Conservation (phyloP, 2,888 invertebrate genomes). For the Rhagonycha fulva region DNA sequence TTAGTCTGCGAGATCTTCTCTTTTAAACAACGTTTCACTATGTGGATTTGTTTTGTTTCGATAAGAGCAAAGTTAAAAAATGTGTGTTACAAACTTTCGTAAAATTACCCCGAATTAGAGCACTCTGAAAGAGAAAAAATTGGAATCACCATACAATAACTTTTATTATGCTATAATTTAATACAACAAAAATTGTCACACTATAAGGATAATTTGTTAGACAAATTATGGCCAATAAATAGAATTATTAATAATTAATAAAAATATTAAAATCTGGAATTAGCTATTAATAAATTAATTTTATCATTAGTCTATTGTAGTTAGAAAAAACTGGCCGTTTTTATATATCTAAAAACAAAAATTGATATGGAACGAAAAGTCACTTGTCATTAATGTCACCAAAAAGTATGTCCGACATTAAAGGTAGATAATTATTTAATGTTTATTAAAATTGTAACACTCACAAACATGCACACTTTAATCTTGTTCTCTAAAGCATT, state of each 20-base stretch:
- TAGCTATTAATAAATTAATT: not conserved
- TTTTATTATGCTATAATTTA: not conserved
- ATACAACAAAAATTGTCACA: not conserved
- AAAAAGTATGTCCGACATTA: not conserved
- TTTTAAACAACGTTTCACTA: not conserved
- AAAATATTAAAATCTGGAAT: not conserved
- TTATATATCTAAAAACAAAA: not conserved
- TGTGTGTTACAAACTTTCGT: not conserved
- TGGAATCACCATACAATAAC: not conserved
- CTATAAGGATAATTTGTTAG: not conserved
- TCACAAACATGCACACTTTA: conserved; percentile 11
- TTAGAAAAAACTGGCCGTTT: not conserved
- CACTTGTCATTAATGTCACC: not conserved
- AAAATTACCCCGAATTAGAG: not conserved
- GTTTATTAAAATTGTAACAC: not conserved
- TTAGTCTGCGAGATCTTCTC: not conserved
- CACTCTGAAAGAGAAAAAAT: not conserved
- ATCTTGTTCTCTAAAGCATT: conserved; percentile 39
- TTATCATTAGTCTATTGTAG: not conserved
- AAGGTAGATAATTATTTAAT: not conserved
- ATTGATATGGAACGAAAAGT: not conserved
- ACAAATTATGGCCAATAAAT: not conserved
- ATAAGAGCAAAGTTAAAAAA: not conserved
- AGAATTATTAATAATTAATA: not conserved
- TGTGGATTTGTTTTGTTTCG: not conserved